Conservation (phyloP, 2,113 vertebrate genomes). For the Cyphomyrus plagiostoma region DNA sequence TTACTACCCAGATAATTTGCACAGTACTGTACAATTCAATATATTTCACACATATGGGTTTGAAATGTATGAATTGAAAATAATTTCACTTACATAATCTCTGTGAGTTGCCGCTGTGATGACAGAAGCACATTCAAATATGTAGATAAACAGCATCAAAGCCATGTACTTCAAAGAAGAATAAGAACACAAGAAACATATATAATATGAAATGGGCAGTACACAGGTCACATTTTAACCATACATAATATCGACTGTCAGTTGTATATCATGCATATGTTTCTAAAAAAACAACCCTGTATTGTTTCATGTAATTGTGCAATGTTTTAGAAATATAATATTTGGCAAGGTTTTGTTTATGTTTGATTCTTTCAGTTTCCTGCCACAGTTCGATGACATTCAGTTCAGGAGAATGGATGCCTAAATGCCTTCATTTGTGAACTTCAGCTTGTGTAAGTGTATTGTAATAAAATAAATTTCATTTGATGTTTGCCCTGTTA, state of each 20-base stretch:
- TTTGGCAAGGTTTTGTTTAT: neutral
- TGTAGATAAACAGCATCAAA: constrained; percentile 63
- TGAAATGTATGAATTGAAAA: neutral
- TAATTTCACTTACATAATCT: constrained; percentile 61
- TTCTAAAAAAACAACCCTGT: neutral
- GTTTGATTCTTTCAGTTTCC: neutral
- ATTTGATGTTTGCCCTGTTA: neutral
- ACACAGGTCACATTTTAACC: neutral
- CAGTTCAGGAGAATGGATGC: neutral
- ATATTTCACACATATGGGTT: neutral
- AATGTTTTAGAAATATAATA: neutral
- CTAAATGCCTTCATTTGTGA: neutral
- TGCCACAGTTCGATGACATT: neutral
- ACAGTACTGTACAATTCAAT: neutral
- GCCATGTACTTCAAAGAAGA: constrained; percentile 56
- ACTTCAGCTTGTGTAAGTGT: neutral
- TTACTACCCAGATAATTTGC: neutral
- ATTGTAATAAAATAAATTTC: neutral
- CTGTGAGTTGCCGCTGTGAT: constrained; percentile 67
- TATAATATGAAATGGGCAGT: neutral
- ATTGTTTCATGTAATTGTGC: neutral
- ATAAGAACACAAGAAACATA: neutral
- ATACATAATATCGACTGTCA: neutral
- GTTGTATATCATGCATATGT: neutral
- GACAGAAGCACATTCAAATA: constrained; percentile 68